Evolutionary conservation across 2,113 vertebrate genomes (phyloP), one percentile per base, ranked within the genome.

Genomic region (Eptesicus fuscus): DNA sequence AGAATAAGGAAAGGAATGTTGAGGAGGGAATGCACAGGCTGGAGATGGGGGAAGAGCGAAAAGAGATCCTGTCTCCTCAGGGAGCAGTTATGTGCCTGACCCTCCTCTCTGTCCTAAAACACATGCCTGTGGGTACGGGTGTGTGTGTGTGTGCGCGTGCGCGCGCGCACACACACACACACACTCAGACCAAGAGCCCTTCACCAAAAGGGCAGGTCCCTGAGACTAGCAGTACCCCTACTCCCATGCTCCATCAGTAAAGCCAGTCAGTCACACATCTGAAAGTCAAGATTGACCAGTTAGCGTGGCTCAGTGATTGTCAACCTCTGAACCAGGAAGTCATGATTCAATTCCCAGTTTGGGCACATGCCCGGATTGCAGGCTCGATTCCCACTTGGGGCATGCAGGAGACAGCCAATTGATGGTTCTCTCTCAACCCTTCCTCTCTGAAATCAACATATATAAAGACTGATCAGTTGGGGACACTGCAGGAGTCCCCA

Each of bases 71-170:
- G 44, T 67, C 67, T 77, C 79, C 70, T 23, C 18, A 42, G 88
- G 76, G 47, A 83, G 63, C 65, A 89, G 76, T 32, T 74, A 28
- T 11, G 23, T 35, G 73, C 83, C 94, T 79, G 32, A 32, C 56
- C 51, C 88, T 77, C 35, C 53, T 44, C 37, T 73, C 47, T 79
- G 35, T 83, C 56, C 77, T 49, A 83, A 80, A 83, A 80, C 53
- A 89, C 30, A 51, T 8, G 0, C 23, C 56, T 40, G 14, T 23
- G 7, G 30, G 25, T 9, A 1, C 7, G 17, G 17, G 6, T 20
- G 49, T 51, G 49, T 51, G 49, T 5, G 49, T 42, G 42, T 7
- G 42, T 7, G 6, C 7, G 47, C 12, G 12, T 3, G 47, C 12
- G 47, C 47, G 12, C 47, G 1, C 56, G 0, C 22, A 10, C 51